Evolutionary conservation across 1,140 invertebrate species (phyloP).

Genomic region (Mycetomoellerius zeteki): DNA sequence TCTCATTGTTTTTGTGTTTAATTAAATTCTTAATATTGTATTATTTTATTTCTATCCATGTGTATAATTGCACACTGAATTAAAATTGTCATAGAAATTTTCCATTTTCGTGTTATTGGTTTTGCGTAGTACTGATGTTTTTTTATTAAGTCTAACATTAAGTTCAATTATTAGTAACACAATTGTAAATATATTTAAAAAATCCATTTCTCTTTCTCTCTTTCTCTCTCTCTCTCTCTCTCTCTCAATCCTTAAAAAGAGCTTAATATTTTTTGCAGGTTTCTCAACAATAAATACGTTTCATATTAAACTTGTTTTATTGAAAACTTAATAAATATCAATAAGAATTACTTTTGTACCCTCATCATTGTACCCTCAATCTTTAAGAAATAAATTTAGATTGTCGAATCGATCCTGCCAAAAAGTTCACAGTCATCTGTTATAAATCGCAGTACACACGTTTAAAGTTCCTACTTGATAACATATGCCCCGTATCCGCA

Average conservation of each 20-base stretch:
- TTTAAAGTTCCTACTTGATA: constrained; percentile 9
- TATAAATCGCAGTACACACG: background rate
- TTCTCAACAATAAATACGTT: background rate
- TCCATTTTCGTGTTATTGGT: background rate
- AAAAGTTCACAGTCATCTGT: constrained; percentile 3
- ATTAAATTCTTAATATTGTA: background rate
- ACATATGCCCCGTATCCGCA: background rate
- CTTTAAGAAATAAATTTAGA: constrained; percentile 10
- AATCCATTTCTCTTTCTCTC: background rate
- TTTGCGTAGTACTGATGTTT: background rate
- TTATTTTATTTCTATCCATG: background rate
- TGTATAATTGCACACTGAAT: background rate
- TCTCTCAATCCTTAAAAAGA: background rate
- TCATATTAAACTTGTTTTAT: background rate
- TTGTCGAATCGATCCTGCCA: background rate
- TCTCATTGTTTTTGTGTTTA: background rate
- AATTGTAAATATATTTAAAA: background rate
- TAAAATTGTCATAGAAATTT: background rate
- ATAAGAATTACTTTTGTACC: background rate
- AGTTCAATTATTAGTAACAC: background rate
- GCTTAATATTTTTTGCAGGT: background rate
- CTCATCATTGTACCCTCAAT: background rate
- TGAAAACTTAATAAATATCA: background rate
- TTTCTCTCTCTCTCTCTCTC: background rate
- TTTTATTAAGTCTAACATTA: background rate